Base-by-base conservation (phyloP, 2,797 vertebrate species). In the Karalla daura region DNA sequence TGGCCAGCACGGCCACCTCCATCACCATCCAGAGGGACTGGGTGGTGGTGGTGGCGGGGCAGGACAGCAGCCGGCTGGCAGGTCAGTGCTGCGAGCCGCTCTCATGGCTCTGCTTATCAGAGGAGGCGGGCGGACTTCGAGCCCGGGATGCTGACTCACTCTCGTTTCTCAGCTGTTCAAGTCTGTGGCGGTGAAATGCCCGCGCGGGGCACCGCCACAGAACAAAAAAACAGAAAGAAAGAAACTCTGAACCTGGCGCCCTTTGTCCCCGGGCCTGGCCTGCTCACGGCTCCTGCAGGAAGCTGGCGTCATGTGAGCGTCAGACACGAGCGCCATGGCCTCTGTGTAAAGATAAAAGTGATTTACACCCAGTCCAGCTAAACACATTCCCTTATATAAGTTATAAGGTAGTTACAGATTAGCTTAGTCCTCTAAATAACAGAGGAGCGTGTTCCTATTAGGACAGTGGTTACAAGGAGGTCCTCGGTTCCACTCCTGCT, bases 1-100 rank as follows among this genome's bases (percentile, higher is more conserved):
- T 99, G 74, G 98, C 98, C 80, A 99, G 98, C 89, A 99, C 98
- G 0, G 98, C 98, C 1, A 99, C 94, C 25, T 89, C 94, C 40
- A 99, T 99, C 88, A 96, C 95, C 65, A 99, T 99, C 91, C 98
- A 99, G 89, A 95, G 98, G 83, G 98, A 99, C 78, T 99, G 98
- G 98, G 96, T 99, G 59, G 96, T 99, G 65, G 98, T 99, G 11
- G 96, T 99, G 59, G 97, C 98, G 0, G 97, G 97, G 67, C 95
- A 96, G 73, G 95, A 99, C 92, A 95, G 97, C 91, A 95, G 95
- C 95, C 95, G 80, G 82, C 80, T 99, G 80, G 97, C 98, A 96
- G 97, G 98, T 99, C 88, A 90, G 92, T 83, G 18, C 21, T 11
- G 35, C 36, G 15, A 13, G 13, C 18, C 53, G 3, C 32, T 67